Evolutionary conservation across 2,797 vertebrate species (phyloP), one percentile per base, ranked within the genome.

Genomic region (Iguana delicatissima): DNA sequence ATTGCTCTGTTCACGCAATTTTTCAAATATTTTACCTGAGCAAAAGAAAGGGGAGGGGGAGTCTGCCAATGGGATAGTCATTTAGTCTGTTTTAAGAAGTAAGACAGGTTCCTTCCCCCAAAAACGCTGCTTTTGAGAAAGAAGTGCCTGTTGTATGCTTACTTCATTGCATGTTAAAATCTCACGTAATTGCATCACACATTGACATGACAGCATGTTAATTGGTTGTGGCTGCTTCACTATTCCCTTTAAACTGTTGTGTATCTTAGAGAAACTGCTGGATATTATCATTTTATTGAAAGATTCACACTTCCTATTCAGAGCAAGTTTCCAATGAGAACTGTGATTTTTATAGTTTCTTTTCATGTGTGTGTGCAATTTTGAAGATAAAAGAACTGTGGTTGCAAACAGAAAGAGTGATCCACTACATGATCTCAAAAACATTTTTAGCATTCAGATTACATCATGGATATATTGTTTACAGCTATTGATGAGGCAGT

Each of bases 61-160:
- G 93, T 93, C 94, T 96, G 91, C 93, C 94, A 97, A 88, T 84
- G 91, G 95, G 96, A 94, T 92, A 95, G 86, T 95, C 93, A 96
- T 96, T 96, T 96, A 96, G 91, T 74, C 55, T 97, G 95, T 96
- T 97, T 97, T 97, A 96, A 97, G 96, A 95, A 93, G 93, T 96
- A 97, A 96, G 95, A 94, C 95, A 95, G 93, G 94, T 96, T 96
- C 77, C 18, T 7, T 3, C 38, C 50, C 18, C 10, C 13, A 1
- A 69, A 18, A 72, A 16, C 8, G 29, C 80, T 95, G 94, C 97
- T 97, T 95, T 94, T 90, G 92, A 93, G 91, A 87, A 82, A 46
- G 88, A 95, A 91, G 57, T 59, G 46, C 69, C 85, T 94, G 77
- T 93, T 95, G 93, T 93, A 92, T 94, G 87, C 89, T 76, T 93